Base-by-base conservation (phyloP, 2,888 invertebrate genomes). In the Dynastes tityus region DNA sequence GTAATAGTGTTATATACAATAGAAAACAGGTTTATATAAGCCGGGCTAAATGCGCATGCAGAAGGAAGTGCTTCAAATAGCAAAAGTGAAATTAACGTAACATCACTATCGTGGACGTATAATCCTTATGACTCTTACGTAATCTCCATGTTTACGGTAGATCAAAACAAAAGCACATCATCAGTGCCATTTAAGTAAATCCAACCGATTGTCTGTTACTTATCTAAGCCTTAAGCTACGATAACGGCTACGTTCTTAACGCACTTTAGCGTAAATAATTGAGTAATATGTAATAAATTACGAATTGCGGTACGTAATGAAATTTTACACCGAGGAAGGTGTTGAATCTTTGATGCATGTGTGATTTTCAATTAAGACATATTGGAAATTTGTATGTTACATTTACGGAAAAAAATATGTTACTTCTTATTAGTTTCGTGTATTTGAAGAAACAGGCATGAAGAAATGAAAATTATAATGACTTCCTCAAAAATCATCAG, bases 21-120 rank as follows among this genome's bases (percentile, higher is more conserved):
- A 68, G 49, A 68, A 68, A 68, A 49, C 51, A 49, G 68, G 68
- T 68, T 68, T 68, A 68, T n/a, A 68, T 68, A 68, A 68, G 51
- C 68, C 29, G 9, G 32, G 13, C 32, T 67, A 68, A 68, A 49
- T 68, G 27, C 11, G 29, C 68, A 29, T 68, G 68, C 51, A 68
- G 51, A 68, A 68, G 68, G 68, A 68, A 68, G 68, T 51, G 68
- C 68, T 68, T 49, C 51, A 13, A 68, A 68, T 51, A 51, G 29
- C 68, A 68, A 68, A 68, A 68, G 68, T 68, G 68, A 68, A 68
- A 68, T 68, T 68, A 68, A 51, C 29, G 40, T 64, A 64, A 16
- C 64, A 67, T 45, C 40, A 22, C 22, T 5, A 63, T 32, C 63
- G 27, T 63, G 29, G 27, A 63, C 16, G 27, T 29, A 68, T 68